Evolutionary conservation across 2,113 vertebrate genomes (phyloP), one percentile per base, ranked within the genome.

Genomic region (Opisthocomus hoazin): DNA sequence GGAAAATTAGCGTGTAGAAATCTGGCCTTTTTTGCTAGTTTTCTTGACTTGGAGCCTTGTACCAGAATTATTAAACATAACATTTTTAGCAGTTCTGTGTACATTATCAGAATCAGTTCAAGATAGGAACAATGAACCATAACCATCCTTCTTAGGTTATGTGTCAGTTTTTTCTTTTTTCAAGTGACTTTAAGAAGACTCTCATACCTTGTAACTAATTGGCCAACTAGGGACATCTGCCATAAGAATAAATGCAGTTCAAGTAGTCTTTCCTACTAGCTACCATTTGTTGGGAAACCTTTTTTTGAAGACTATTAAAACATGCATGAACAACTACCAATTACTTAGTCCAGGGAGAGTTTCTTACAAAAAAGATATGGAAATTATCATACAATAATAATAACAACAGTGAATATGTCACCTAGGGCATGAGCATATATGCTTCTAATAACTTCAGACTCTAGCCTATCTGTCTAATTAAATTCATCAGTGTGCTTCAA

Each of bases 211-310:
- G 87, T 98, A 97, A 98, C 98, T 99, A 99, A 99, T 99, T 99
- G 98, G 98, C 96, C 98, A 97, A 92, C 98, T 81, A 98, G 98
- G 98, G 99, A 99, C 99, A 99, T 98, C 98, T 98, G 94, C 94
- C 94, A 96, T 95, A 98, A 97, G 97, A 98, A 98, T 98, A 97
- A 98, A 98, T 97, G 98, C 97, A 98, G 87, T 98, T 97, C 97
- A 97, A 97, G 98, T 97, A 96, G 90, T 97, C 96, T 97, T 98
- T 96, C 94, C 96, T 95, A 94, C 95, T 97, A 97, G 96, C 97
- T 97, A 88, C 94, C 93, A 96, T 98, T 98, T 98, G 97, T 96
- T 97, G 93, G 96, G 84, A 98, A 98, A 36, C 87, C 98, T 97
- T 98, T 91, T 79, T 95, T 90, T 96, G 86, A 97, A 97, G 75